A percentile compares a stretch with the other conserved stretches of the same genome.
Evolutionary conservation across 1,140 invertebrate genomes (phyloP).

Genomic region (Drosophila pseudoananassae): DNA sequence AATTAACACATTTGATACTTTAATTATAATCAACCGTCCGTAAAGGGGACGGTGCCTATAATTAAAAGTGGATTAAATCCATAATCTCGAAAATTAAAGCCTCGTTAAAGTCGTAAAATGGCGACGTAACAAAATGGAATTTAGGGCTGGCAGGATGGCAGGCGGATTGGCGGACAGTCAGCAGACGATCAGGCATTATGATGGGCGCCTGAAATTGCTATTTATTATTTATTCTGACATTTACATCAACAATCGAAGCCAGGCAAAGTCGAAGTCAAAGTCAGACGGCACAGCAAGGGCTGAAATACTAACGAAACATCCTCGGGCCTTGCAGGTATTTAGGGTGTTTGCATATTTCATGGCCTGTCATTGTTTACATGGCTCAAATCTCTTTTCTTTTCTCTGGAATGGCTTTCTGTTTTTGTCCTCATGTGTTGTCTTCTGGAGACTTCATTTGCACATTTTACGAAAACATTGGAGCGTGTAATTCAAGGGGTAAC

Average conservation of each 20-base stretch:
- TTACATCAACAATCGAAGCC: constrained; percentile 70
- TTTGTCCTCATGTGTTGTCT: constrained; percentile 31
- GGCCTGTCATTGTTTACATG: constrained; percentile 73
- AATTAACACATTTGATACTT: constrained; percentile 63
- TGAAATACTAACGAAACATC: constrained; percentile 22
- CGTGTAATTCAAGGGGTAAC: constrained; percentile 64
- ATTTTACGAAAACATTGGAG: constrained; percentile 74
- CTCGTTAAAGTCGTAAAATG: constrained; percentile 48
- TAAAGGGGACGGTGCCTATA: constrained; percentile 18
- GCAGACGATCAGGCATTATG: constrained; percentile 13
- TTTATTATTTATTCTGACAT: constrained; percentile 79
- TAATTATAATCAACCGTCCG: constrained; percentile 48
- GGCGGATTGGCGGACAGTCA: not conserved
- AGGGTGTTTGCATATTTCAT: constrained; percentile 70
- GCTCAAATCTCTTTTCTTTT: constrained; percentile 26
- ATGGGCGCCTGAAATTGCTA: constrained; percentile 40
- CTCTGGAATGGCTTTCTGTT: not conserved
- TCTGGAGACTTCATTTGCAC: constrained; percentile 75
- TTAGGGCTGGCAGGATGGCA: constrained; percentile 6
- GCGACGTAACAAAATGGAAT: constrained; percentile 8
- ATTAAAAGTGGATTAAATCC: constrained; percentile 65
- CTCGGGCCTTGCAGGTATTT: constrained; percentile 50
- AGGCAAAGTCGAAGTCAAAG: constrained; percentile 38
- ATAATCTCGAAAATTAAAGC: constrained; percentile 69
- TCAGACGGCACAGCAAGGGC: not conserved